Conservation (phyloP, 2,797 vertebrate species). For the Trematomus bernacchii region DNA sequence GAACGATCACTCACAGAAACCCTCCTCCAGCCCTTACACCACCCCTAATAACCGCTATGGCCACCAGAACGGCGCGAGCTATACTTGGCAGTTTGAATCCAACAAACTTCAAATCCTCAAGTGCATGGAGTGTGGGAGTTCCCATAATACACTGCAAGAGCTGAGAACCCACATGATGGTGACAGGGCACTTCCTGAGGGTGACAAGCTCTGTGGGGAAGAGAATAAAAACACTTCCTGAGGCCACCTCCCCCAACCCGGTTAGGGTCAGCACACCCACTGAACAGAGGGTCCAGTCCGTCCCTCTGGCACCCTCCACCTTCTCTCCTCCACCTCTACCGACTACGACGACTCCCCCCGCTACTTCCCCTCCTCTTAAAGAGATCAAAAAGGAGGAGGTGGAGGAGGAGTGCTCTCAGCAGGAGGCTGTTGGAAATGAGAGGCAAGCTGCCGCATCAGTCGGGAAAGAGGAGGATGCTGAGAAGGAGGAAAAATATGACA, state of each 20-base stretch:
- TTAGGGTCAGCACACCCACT: conserved; percentile 73
- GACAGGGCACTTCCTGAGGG: conserved; percentile 96
- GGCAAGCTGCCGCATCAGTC: conserved; percentile 68
- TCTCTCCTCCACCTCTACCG: conserved; percentile 87
- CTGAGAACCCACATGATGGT: conserved; percentile 98
- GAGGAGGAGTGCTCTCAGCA: conserved; percentile 86
- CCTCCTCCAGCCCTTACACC: conserved; percentile 89
- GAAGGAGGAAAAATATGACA: conserved; percentile 91
- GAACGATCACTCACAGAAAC: conserved; percentile 88
- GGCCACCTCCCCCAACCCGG: conserved; percentile 80
- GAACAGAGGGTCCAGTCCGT: conserved; percentile 94
- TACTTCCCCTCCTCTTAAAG: conserved; percentile 85
- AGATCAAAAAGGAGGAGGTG: conserved; percentile 93
- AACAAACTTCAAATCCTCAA: conserved; percentile 97
- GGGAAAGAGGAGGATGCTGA: conserved; percentile 80
- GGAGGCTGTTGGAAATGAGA: conserved; percentile 82
- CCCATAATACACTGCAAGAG: conserved; percentile 95
- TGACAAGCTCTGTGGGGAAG: conserved; percentile 93
- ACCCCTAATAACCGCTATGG: conserved; percentile 90
- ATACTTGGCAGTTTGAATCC: conserved; percentile 95
- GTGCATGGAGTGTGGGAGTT: conserved; percentile 98
- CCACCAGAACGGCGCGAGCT: conserved; percentile 93
- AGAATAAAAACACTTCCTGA: conserved; percentile 93
- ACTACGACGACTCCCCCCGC: conserved; percentile 74
- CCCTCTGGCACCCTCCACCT: conserved; percentile 91